Evolutionary conservation across 2,888 invertebrate species (phyloP), one percentile per base, ranked within the genome.

Genomic region (Deilephila elpenor): DNA sequence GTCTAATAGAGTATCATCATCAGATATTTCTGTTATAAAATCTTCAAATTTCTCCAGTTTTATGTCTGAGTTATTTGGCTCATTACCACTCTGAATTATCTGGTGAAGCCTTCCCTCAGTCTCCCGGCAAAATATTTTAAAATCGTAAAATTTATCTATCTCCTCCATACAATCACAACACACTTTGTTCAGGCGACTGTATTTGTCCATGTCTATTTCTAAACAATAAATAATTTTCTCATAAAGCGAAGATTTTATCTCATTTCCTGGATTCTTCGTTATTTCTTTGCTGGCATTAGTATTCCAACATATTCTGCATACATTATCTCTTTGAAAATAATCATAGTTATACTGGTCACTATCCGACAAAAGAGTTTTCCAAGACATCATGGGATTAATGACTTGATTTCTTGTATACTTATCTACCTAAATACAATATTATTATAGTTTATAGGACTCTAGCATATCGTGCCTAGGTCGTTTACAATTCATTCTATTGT

Each of bases 231-330:
- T 83, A 76, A 94, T 86, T 79, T 89, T 87, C 71, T 87, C 84
- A 17, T 83, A 59, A 59, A 91, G 70, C 51, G 72, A 6, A 76
- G 73, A 56, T 71, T 83, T 80, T 77, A 78, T 70, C 1, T 70
- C 51, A 60, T 78, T 76, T 76, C 80, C 79, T 19, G 75, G 72
- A 7, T 74, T 72, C 76, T 80, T 79, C 8, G 82, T 75, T 70
- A 89, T 76, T 75, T 88, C 86, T 44, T 71, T 83, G 11, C 78
- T 78, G 3, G 88, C 89, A 71, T 90, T 84, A 76, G 78, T 84
- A 56, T 78, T 82, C 91, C 92, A 93, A 77, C 94, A 94, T 8
- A 93, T 78, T 76, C 93, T 83, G 74, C 94, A 94, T 0, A 93
- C 84, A 70, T 91, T 75, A 56, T 79, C 85, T 11, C 85, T 82